Evolutionary conservation across 2,888 invertebrate species (phyloP), one percentile per base, ranked within the genome.

Genomic region (Mesodorylaimus sp.): DNA sequence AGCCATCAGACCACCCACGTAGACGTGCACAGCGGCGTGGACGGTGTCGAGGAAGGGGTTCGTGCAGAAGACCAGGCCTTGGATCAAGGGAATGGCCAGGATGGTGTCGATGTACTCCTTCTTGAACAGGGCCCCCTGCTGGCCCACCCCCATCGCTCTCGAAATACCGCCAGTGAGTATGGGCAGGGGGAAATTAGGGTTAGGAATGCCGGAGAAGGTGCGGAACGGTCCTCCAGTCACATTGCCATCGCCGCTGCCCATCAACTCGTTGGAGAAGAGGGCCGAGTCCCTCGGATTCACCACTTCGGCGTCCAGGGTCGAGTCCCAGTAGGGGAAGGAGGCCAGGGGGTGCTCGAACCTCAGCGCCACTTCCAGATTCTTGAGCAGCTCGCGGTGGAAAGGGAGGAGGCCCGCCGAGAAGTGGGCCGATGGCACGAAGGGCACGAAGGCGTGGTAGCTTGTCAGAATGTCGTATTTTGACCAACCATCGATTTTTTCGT

Each of bases 311-410:
- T 68, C 68, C 29, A 66, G 55, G 1, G 63, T 61, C 16, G 62
- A 61, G 55, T 68, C 68, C 66, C 66, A 68, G 52, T 65, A 68
- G 2, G 67, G 67, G 3, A 66, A 53, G 19, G 60, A 57, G 10
- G 66, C 59, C 25, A 59, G 55, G 2, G 65, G 65, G 3, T 66
- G 16, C 19, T 5, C 27, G 3, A n/a, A 10, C 23, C 42, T 3
- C 27, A 49, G 27, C 3, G 49, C 49, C 32, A 46, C 23, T 48
- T 49, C 49, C 7, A 49, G 5, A n/a, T 45, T 49, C n/a, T 25
- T 49, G 26, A 49, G 29, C 39, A 42, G 48, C 23, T 49, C 46
- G 3, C 49, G 23, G 29, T 49, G 49, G 23, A 39, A 49, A 10
- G 49, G 49, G 3, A 49, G 45, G 29, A 49, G 48, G 5, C 46